Percentiles rank a stretch among this genome's conserved stretches.
phyloP scores from a whole-genome alignment of 2,888 invertebrate genomes.

The Perizoma affinitatum region DNA sequence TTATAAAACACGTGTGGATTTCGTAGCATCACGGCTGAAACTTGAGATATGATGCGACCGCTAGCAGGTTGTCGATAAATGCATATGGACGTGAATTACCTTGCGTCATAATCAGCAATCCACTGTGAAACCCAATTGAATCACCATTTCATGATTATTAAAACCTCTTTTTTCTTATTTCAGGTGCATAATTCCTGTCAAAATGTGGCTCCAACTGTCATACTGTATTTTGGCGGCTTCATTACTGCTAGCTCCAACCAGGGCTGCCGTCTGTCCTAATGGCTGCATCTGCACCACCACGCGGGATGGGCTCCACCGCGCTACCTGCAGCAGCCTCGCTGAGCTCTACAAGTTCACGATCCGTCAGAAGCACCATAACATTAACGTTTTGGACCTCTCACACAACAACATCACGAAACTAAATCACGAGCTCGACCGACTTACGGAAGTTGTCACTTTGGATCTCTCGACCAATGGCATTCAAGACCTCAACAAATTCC shows the following conservation, averaged over 20 bases:
- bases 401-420: slow-evolving; percentile 84
- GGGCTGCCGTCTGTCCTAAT: slow-evolving; percentile 77
- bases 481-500: slow-evolving; percentile 82
- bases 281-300: slow-evolving; percentile 84
- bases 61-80: slow-evolving; percentile 52
- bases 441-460: slow-evolving; percentile 85
- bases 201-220: slow-evolving; percentile 64
- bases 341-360: slow-evolving; percentile 88
- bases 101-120: slow-evolving; percentile 36
- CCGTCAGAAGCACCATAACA: slow-evolving; percentile 78
- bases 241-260: slow-evolving; percentile 57
- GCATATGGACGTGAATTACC: slow-evolving; percentile 43
- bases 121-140: neutral
- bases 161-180: slow-evolving; percentile 50
- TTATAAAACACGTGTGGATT: slow-evolving; percentile 42
- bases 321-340: slow-evolving; percentile 87
- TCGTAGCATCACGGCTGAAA: slow-evolving; percentile 54
- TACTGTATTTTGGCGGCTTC: slow-evolving; percentile 62
- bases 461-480: slow-evolving; percentile 87
- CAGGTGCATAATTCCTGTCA: slow-evolving; percentile 68
- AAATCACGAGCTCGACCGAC: slow-evolving; percentile 82
- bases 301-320: slow-evolving; percentile 88
- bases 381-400: slow-evolving; percentile 86
- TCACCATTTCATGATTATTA: neutral
- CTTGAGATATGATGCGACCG: slow-evolving; percentile 47